These are phyloP conservation scores for Brachyhypopomus gauderio DNA, from an alignment of 2,113 vertebrate genomes.

Conservation along the genomic window DNA sequence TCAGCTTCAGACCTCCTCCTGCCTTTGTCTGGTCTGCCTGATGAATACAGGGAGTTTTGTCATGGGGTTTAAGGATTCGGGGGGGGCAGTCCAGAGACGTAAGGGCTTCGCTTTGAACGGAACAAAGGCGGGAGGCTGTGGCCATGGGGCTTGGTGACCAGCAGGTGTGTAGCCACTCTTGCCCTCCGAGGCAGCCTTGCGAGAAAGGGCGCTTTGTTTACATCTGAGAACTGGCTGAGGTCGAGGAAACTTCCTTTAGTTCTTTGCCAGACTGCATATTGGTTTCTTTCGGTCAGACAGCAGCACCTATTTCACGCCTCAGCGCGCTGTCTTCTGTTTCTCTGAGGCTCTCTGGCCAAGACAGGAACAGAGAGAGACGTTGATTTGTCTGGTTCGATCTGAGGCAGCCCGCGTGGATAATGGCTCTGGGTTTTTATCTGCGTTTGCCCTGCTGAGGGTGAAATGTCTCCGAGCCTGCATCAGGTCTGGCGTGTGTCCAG, in stretches of 20 bases:
- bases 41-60: not conserved
- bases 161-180: slow-evolving; percentile 2
- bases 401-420: no score
- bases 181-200: not conserved
- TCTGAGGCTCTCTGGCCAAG: no score
- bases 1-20: not conserved
- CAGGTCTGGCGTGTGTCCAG: no score
- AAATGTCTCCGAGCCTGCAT: no score
- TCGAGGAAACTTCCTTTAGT: not conserved
- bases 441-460: no score
- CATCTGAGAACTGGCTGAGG: not conserved
- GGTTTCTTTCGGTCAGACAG: not conserved
- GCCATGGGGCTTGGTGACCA: not conserved
- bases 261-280: not conserved
- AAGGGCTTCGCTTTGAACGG: slow-evolving; percentile 8
- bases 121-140: slow-evolving; percentile 5
- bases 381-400: no score
- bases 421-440: no score
- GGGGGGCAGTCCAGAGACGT: not conserved
- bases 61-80: not conserved
- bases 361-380: no score
- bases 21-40: not conserved
- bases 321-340: not conserved
- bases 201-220: not conserved
- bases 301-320: not conserved